Evolutionary conservation across 2,797 vertebrate genomes (phyloP).

Genomic region (Syngnathus rostellatus): DNA sequence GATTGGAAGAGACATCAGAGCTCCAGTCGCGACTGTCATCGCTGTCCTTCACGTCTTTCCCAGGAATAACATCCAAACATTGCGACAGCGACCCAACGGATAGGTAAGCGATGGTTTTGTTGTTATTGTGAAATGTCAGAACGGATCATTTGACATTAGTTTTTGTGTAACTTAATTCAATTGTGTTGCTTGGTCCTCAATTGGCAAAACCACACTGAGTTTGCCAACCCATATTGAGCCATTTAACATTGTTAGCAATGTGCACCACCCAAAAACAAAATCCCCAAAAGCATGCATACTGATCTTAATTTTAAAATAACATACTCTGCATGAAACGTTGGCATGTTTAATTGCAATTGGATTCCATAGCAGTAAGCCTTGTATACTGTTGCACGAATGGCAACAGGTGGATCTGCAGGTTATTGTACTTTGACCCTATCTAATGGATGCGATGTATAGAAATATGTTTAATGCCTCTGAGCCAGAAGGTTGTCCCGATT

Average conservation of each 20-base stretch:
- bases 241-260: no score
- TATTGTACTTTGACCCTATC: background rate
- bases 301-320: no score
- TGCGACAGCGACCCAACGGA: conserved; percentile 55
- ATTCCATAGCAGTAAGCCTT: background rate
- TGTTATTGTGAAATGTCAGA: background rate
- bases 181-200: background rate
- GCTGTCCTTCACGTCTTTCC: conserved; percentile 72
- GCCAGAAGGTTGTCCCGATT: no score
- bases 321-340: no score
- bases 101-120: conserved; percentile 53
- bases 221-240: no score
- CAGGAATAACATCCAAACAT: conserved; percentile 67
- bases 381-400: background rate
- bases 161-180: background rate
- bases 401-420: background rate
- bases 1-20: conserved; percentile 61
- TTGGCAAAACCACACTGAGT: background rate
- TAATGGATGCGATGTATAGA: no score
- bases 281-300: no score
- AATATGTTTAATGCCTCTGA: no score
- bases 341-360: no score
- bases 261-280: no score
- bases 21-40: conserved; percentile 74
- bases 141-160: background rate